These are phyloP conservation scores for Nannoperca australis DNA, from an alignment of 2,797 vertebrate genomes.

Conservation along the genomic window DNA sequence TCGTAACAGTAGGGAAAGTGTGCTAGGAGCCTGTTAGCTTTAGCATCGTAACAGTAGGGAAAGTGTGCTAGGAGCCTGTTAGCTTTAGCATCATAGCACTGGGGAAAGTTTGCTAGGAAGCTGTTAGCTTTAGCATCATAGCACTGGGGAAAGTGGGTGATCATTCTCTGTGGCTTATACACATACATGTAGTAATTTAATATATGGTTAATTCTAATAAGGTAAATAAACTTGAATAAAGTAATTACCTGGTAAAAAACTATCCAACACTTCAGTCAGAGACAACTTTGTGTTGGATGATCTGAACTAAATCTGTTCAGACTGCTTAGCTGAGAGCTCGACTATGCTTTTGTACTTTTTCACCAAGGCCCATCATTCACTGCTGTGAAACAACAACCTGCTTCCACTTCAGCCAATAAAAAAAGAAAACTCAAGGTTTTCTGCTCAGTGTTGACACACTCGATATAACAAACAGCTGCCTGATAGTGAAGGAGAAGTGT, in stretches of 20 bases:
- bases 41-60: no score
- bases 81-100: no score
- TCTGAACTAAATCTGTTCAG: background rate
- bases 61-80: no score
- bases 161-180: background rate
- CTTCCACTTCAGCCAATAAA: background rate
- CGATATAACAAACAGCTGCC: slow-evolving; percentile 28
- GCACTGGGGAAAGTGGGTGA: background rate
- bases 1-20: no score
- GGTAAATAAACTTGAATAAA: background rate
- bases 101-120: no score
- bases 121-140: no score
- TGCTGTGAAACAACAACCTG: background rate
- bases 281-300: background rate
- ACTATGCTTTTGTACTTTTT: background rate
- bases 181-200: background rate
- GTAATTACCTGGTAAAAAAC: no score
- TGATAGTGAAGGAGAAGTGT: slow-evolving; percentile 25
- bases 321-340: background rate
- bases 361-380: slow-evolving; percentile 24
- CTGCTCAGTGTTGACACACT: slow-evolving; percentile 25
- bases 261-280: background rate
- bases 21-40: no score
- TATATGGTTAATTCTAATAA: background rate
- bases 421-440: slow-evolving; percentile 26